Base-by-base conservation (phyloP, 2,797 vertebrate species). In the Lepus townsendii region DNA sequence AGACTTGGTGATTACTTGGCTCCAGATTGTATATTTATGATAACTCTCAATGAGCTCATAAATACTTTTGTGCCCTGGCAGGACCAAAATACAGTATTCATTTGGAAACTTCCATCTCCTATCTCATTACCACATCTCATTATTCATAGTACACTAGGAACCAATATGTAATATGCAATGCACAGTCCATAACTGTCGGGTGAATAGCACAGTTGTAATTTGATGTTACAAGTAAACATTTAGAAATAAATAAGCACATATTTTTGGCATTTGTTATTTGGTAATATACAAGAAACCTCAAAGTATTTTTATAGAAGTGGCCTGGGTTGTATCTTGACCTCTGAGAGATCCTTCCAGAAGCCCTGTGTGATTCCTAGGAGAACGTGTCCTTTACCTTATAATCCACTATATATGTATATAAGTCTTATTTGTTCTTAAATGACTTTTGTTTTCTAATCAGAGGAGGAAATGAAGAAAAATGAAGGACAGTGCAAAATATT, bases 381-480 rank as follows among this genome's bases (percentile, higher is more conserved):
- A 66, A 26, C 32, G 3, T 24, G 75, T 79, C 1, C 2, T 9
- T 1, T 22, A 0, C 11, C 20, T 76, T 89, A 88, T 60, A 71
- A 27, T 50, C 24, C 11, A 84, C 22, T 35, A 32, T 73, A 0
- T 93, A 17, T 83, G 32, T 35, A 10, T 54, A 12, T 76, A 78
- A 30, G 7, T 80, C 60, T 91, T 96, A 65, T 79, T 93, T 93
- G 22, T 85, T 95, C 47, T 93, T 73, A 86, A 86, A 54, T 88
- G 50, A 38, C 38, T 60, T 93, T 78, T 69, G 14, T 93, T 91
- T 77, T 82, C 63, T 87, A 79, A 90, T 65, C 78, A 65, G 42
- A 88, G 47, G 63, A 72, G 77, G 92, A 96, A 95, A 76, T 96
- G 79, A 63, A 79, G 65, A 91, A 95, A 95, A 94, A 66, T 77